Conservation (phyloP, 2,888 invertebrate species). For the Ctena decussata region DNA sequence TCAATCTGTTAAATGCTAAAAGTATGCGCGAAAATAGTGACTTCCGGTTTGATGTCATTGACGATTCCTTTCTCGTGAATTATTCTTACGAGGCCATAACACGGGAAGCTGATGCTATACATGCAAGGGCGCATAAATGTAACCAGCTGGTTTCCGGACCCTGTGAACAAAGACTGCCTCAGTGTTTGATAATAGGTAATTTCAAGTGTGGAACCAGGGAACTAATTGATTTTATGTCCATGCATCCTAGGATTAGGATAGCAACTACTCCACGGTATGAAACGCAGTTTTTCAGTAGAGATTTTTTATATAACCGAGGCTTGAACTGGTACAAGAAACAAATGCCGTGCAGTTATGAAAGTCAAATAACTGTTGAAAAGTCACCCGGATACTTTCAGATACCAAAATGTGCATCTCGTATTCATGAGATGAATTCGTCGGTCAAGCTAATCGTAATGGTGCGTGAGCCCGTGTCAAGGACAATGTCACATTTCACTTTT, state of each 20-base stretch:
- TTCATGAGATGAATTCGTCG: slow-evolving; percentile 96
- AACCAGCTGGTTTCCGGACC: too few relatives aligned
- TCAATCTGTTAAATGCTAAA: too few relatives aligned
- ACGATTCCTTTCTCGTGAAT: too few relatives aligned
- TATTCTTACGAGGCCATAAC: too few relatives aligned
- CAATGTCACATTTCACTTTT: slow-evolving; percentile 90
- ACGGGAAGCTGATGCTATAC: too few relatives aligned
- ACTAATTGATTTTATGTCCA: background rate
- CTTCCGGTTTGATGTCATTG: too few relatives aligned
- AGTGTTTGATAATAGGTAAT: slow-evolving; percentile 6
- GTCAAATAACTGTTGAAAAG: slow-evolving; percentile 98
- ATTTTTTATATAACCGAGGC: slow-evolving; percentile 91
- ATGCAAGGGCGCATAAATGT: too few relatives aligned
- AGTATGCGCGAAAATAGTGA: too few relatives aligned
- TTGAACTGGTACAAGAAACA: slow-evolving; percentile 95
- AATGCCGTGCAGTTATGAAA: slow-evolving; percentile 96
- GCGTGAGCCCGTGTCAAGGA: slow-evolving; percentile 97
- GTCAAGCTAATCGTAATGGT: slow-evolving; percentile 96
- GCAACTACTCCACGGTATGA: slow-evolving; percentile 31
- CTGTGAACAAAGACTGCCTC: background rate
- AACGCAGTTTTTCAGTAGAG: slow-evolving; percentile 25
- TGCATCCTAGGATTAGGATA: slow-evolving; percentile 26
- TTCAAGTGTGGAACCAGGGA: slow-evolving; percentile 5
- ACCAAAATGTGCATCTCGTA: slow-evolving; percentile 96
- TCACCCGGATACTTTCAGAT: slow-evolving; percentile 99